phyloP scores from a whole-genome alignment of 2,888 invertebrate genomes.

The Perizoma flavofasciatum region DNA sequence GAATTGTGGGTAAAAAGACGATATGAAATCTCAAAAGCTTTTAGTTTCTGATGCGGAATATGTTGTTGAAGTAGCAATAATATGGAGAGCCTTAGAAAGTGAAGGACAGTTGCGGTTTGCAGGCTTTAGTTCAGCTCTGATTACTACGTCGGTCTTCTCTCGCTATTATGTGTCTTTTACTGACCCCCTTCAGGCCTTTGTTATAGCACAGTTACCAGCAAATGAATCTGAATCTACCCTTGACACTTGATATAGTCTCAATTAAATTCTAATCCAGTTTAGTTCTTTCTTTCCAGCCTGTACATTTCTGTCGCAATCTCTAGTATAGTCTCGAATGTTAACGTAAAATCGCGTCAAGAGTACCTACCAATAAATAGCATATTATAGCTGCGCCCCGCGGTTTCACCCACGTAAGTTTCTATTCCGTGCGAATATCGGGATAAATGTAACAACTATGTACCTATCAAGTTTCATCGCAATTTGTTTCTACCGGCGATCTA shows the following conservation, averaged over 20 bases:
- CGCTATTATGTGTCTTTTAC: constrained; percentile 47
- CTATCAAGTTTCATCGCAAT: too few species aligned
- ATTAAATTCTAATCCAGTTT: too few species aligned
- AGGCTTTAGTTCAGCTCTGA: constrained; percentile 51
- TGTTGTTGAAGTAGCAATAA: constrained; percentile 43
- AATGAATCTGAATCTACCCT: constrained; percentile 1
- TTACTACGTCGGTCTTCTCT: constrained; percentile 52
- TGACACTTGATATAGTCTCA: neutral
- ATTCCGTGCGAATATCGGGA: too few species aligned
- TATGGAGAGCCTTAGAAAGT: constrained; percentile 13
- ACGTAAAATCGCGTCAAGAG: too few species aligned
- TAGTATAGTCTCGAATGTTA: neutral
- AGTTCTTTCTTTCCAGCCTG: neutral
- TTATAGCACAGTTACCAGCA: constrained; percentile 44
- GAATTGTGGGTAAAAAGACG: neutral
- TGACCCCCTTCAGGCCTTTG: constrained; percentile 34
- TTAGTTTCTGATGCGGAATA: constrained; percentile 12
- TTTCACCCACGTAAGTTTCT: too few species aligned
- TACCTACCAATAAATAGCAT: too few species aligned
- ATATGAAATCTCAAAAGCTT: constrained; percentile 11
- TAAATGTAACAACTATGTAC: too few species aligned
- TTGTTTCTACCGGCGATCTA: too few species aligned
- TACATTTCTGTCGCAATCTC: neutral
- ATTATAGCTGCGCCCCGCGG: too few species aligned
- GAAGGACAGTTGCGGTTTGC: constrained; percentile 53